A percentile compares a stretch with the other conserved stretches of the same genome.
Evolutionary conservation across 2,113 vertebrate genomes (phyloP).

Genomic region (Shinisaurus crocodilurus): DNA sequence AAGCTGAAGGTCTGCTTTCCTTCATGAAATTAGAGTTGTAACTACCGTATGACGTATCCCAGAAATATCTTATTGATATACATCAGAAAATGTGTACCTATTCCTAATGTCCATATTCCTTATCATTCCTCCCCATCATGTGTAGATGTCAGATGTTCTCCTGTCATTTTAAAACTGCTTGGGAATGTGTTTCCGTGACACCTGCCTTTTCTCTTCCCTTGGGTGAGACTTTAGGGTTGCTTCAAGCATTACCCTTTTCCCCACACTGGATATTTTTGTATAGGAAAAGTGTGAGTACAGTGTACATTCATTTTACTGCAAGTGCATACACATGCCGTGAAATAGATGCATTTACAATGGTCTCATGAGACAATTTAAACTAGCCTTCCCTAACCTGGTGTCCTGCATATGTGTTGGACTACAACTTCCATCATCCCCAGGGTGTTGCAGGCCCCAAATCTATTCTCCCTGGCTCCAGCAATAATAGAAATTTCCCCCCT

Average conservation of each 20-base stretch:
- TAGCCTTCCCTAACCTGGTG: no score
- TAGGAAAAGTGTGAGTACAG: neutral
- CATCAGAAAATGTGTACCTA: neutral
- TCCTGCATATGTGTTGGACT: no score
- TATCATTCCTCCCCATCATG: neutral
- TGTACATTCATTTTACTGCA: no score
- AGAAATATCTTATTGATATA: neutral
- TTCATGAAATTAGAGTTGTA: neutral
- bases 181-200: neutral
- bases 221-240: neutral
- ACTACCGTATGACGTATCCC: neutral
- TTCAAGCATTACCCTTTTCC: neutral
- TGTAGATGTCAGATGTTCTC: no score
- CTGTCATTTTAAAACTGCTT: neutral
- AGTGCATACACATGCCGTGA: no score
- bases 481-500: no score
- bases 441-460: no score
- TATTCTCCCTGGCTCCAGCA: no score
- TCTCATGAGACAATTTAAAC: no score
- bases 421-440: no score
- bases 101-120: neutral
- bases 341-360: no score
- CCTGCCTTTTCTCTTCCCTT: neutral
- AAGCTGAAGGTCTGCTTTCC: neutral
- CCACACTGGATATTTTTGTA: neutral